Conservation (phyloP, 2,797 vertebrate species). For the Benthosema pterotum region DNA sequence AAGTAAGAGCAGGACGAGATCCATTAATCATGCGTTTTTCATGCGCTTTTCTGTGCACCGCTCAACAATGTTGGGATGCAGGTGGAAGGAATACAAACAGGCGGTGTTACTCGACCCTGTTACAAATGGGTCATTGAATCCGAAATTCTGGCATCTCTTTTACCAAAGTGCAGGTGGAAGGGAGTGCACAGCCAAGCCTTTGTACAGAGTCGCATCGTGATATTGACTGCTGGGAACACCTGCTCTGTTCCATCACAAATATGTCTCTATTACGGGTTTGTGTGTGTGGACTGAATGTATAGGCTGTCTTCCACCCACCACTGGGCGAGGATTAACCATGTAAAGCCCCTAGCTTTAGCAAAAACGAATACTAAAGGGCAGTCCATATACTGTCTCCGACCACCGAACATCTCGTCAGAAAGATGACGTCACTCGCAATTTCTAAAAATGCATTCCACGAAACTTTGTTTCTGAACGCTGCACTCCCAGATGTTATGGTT, state of each 20-base stretch:
- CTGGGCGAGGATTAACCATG: too few species aligned
- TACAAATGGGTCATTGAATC: conserved; percentile 66
- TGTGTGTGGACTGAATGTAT: conserved; percentile 36
- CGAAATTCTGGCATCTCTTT: conserved; percentile 64
- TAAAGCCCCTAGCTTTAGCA: too few species aligned
- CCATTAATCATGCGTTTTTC: background rate
- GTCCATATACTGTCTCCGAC: too few species aligned
- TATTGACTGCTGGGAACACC: conserved; percentile 55
- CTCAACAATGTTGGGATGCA: conserved; percentile 19
- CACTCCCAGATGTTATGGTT: too few species aligned
- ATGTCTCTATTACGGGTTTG: conserved; percentile 44
- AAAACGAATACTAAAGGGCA: too few species aligned
- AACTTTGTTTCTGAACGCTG: too few species aligned
- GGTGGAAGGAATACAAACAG: conserved; percentile 37
- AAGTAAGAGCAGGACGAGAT: background rate
- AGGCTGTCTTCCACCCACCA: too few species aligned
- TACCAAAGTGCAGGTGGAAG: conserved; percentile 62
- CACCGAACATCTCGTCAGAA: too few species aligned
- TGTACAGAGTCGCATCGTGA: conserved; percentile 50
- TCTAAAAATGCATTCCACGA: too few species aligned
- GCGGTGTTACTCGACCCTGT: conserved; percentile 43
- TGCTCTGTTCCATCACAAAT: conserved; percentile 53
- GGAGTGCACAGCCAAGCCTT: conserved; percentile 64
- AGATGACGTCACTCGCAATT: too few species aligned
- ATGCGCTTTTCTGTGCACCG: background rate